Conservation (phyloP, 64 coral and sea anemone species). For the Acropora tenuis region DNA sequence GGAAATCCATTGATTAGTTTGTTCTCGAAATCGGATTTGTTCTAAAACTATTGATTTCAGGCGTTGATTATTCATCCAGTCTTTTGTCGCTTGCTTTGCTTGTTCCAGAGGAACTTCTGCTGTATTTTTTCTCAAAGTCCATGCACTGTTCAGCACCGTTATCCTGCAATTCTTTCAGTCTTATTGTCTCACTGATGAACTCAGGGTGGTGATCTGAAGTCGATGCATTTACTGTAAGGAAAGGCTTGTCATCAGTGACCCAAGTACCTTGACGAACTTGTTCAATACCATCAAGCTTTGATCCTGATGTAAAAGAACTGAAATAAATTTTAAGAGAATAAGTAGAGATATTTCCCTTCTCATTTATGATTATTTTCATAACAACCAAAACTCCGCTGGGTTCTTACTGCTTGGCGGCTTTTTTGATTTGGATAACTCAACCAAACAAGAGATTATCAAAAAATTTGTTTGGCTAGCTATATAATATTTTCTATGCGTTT, state of each 20-base stretch:
- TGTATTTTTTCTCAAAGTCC: background rate
- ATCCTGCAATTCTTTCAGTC: background rate
- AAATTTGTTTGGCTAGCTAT: too few species aligned
- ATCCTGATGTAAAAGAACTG: background rate
- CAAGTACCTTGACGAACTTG: background rate
- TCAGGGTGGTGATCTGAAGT: background rate
- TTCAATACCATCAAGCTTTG: background rate
- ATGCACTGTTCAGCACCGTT: background rate
- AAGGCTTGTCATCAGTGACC: constrained; percentile 7
- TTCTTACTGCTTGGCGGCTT: too few species aligned
- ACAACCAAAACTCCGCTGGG: too few species aligned
- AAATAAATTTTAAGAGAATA: background rate
- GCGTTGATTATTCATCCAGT: background rate
- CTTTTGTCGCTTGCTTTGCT: background rate
- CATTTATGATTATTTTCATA: too few species aligned
- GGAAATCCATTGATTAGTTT: background rate
- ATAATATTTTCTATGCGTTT: too few species aligned
- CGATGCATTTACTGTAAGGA: background rate
- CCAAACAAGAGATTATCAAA: too few species aligned
- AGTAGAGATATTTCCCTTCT: too few species aligned
- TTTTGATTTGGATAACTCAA: too few species aligned
- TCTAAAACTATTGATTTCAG: too few species aligned
- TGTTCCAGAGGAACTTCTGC: background rate
- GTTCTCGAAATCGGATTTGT: background rate
- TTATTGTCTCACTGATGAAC: constrained; percentile 17